These are phyloP conservation scores for Chunga burmeisteri DNA, from an alignment of 2,113 vertebrate genomes.

Conservation along the genomic window DNA sequence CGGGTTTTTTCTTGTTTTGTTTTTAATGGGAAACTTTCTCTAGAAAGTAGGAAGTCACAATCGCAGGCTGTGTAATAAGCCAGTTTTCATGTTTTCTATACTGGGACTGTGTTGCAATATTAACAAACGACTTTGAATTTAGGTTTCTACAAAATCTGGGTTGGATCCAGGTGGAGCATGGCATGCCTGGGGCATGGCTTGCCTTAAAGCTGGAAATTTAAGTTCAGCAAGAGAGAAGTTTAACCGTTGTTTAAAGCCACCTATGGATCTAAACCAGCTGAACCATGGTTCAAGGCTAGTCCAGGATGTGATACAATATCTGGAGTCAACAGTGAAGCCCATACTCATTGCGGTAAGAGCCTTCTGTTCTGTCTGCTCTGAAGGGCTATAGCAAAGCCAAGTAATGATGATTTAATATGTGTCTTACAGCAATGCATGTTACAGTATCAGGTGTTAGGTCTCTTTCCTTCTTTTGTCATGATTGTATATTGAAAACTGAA, in stretches of 20 bases:
- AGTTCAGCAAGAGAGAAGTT: slow-evolving; percentile 90
- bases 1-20: fast-evolving
- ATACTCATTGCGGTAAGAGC: slow-evolving; percentile 76
- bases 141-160: slow-evolving; percentile 97
- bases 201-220: slow-evolving; percentile 89
- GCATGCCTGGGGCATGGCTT: slow-evolving; percentile 97
- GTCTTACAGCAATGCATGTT: background rate
- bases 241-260: slow-evolving; percentile 86
- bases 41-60: background rate
- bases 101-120: background rate
- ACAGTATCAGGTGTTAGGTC: background rate
- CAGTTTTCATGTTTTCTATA: background rate
- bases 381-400: background rate
- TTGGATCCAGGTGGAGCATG: slow-evolving; percentile 91
- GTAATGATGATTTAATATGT: background rate
- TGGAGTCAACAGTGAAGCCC: slow-evolving; percentile 85
- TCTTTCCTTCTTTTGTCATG: background rate
- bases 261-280: slow-evolving; percentile 90
- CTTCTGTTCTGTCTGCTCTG: background rate
- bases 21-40: background rate
- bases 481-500: background rate
- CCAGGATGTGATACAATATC: slow-evolving; percentile 90
- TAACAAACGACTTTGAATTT: background rate
- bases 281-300: slow-evolving; percentile 83
- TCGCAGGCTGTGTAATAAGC: background rate